Evolutionary conservation across 2,797 vertebrate species (phyloP).

Genomic region (Podarcis siculus): DNA sequence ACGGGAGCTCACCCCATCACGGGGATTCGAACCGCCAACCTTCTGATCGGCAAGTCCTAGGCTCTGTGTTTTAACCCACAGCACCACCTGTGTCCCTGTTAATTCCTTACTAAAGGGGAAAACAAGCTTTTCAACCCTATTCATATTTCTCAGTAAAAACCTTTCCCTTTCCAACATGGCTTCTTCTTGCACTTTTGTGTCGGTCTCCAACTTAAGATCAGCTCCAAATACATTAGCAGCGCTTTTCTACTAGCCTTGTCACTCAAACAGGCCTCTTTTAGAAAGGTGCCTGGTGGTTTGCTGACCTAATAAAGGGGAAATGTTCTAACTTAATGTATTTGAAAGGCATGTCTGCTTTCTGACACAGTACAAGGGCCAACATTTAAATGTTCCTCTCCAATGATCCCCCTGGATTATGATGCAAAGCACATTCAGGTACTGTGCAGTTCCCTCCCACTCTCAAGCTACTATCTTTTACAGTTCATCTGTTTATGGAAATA

Average conservation of each 20-base stretch:
- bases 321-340: not conserved
- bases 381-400: not conserved
- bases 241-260: conserved; percentile 5
- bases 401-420: conserved; percentile 3
- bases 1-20: too few relatives aligned
- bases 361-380: not conserved
- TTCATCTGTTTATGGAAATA: not conserved
- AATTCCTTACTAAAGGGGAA: not conserved
- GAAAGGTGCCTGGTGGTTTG: conserved; percentile 1
- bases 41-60: too few relatives aligned
- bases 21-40: too few relatives aligned
- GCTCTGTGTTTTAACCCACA: too few relatives aligned
- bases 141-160: not conserved
- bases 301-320: not conserved
- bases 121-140: not conserved
- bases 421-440: not conserved
- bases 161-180: not conserved
- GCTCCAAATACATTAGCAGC: not conserved
- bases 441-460: not conserved
- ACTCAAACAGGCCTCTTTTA: not conserved
- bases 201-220: not conserved
- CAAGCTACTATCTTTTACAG: not conserved
- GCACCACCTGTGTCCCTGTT: not conserved
- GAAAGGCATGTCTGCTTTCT: conserved; percentile 1
- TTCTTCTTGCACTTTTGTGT: not conserved